phyloP scores from a whole-genome alignment of 2,797 vertebrate genomes.

The Sebastes aleutianus region DNA sequence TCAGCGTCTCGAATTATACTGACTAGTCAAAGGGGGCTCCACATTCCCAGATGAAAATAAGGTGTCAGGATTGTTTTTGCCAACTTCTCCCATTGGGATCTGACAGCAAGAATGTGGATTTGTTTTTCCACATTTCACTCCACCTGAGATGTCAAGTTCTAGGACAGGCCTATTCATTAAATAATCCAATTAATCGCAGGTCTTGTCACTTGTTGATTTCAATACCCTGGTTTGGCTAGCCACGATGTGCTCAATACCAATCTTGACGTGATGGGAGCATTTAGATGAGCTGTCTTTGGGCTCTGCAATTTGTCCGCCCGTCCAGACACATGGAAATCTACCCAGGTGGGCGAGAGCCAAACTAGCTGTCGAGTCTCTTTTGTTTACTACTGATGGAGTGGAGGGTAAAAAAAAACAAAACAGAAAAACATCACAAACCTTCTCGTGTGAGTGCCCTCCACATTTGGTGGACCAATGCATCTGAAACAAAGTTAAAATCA shows the following conservation, averaged over 20 bases:
- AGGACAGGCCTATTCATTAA: constrained; percentile 51
- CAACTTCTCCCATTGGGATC: background rate
- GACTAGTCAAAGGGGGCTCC: constrained; percentile 21
- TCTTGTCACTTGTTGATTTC: constrained; percentile 47
- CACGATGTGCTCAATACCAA: constrained; percentile 11
- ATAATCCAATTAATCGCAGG: constrained; percentile 58
- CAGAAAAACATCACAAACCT: constrained; percentile 28
- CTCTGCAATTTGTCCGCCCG: constrained; percentile 51
- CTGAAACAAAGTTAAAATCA: constrained; percentile 62
- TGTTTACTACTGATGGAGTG: constrained; percentile 66
- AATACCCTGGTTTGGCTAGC: constrained; percentile 36
- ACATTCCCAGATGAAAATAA: constrained; percentile 20
- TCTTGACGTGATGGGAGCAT: constrained; percentile 28
- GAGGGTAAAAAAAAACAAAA: constrained; percentile 26
- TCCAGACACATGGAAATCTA: constrained; percentile 53
- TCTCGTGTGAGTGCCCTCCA: constrained; percentile 37
- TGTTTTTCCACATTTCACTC: constrained; percentile 24
- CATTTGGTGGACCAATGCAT: constrained; percentile 48
- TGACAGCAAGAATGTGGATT: constrained; percentile 21
- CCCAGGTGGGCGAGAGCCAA: constrained; percentile 65
- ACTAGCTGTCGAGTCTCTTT: constrained; percentile 60
- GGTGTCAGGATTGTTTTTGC: constrained; percentile 31
- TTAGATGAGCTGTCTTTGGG: constrained; percentile 49
- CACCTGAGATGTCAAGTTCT: constrained; percentile 48
- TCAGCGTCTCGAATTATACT: constrained; percentile 19